phyloP scores from a whole-genome alignment of 1,140 invertebrate species.

The Bombyx mandarina region DNA sequence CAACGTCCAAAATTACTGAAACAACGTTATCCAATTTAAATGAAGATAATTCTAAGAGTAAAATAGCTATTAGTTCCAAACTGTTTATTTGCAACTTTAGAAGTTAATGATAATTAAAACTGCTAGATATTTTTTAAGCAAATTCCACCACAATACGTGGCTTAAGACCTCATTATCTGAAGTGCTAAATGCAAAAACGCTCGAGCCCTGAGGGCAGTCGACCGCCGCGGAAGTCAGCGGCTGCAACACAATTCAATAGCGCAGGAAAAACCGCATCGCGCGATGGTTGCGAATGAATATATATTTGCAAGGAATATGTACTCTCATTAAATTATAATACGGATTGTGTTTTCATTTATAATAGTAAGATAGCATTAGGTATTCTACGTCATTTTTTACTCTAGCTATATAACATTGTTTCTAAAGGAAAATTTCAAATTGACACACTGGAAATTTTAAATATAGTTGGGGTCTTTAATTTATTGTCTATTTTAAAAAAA shows the following conservation, averaged over 20 bases:
- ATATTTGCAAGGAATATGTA: slow-evolving; percentile 28
- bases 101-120: slow-evolving; percentile 12
- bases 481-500: too few species aligned
- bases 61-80: too few species aligned
- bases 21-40: too few species aligned
- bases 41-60: too few species aligned
- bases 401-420: too few species aligned
- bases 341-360: neutral
- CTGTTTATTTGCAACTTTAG: too few species aligned
- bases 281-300: slow-evolving; percentile 28
- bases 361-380: neutral
- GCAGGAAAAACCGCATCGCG: slow-evolving; percentile 27
- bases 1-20: too few species aligned
- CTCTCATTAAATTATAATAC: slow-evolving; percentile 25
- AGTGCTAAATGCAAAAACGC: slow-evolving; percentile 40
- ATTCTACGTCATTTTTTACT: neutral
- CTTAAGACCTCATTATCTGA: slow-evolving; percentile 38
- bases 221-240: slow-evolving; percentile 25
- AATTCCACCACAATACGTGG: slow-evolving; percentile 12
- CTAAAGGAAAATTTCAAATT: too few species aligned
- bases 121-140: slow-evolving; percentile 24
- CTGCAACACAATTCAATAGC: slow-evolving; percentile 32
- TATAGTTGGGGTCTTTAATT: too few species aligned
- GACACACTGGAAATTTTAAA: too few species aligned
- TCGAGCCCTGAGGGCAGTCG: slow-evolving; percentile 20